phyloP scores from a whole-genome alignment of 2,797 vertebrate genomes.

The Artibeus lituratus region DNA sequence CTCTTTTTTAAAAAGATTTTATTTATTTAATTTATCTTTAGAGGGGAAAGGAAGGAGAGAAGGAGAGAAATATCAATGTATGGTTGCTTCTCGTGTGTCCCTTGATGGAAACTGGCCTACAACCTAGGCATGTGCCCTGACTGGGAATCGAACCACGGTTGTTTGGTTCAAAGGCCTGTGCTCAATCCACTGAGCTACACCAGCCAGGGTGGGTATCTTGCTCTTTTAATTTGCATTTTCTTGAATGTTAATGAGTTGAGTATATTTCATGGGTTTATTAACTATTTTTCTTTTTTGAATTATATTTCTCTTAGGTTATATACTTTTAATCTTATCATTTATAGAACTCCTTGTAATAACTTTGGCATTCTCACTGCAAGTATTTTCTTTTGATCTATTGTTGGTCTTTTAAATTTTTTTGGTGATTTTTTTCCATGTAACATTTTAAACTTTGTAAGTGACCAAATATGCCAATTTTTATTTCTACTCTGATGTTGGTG shows the following conservation, averaged over 20 bases:
- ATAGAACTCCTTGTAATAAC: background rate
- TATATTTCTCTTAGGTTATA: background rate
- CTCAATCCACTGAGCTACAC: no score
- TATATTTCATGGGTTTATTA: background rate
- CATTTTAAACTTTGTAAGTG: background rate
- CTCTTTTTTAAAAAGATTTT: no score
- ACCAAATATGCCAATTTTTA: background rate
- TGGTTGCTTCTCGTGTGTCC: no score
- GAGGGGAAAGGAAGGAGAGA: no score
- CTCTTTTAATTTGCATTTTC: background rate
- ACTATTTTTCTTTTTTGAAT: background rate
- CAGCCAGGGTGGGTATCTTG: no score
- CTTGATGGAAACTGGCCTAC: no score
- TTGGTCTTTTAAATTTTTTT: conserved; percentile 5
- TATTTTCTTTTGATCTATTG: background rate
- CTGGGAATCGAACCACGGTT: no score
- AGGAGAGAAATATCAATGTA: no score
- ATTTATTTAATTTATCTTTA: no score
- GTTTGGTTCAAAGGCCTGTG: no score
- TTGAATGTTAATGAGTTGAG: background rate
- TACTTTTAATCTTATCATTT: conserved; percentile 7
- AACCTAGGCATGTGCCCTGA: no score
- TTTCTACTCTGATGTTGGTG: background rate
- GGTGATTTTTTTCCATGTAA: background rate
- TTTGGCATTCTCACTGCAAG: background rate